Base-by-base conservation (phyloP, 2,113 vertebrate genomes). In the Pseudopodoces humilis region DNA sequence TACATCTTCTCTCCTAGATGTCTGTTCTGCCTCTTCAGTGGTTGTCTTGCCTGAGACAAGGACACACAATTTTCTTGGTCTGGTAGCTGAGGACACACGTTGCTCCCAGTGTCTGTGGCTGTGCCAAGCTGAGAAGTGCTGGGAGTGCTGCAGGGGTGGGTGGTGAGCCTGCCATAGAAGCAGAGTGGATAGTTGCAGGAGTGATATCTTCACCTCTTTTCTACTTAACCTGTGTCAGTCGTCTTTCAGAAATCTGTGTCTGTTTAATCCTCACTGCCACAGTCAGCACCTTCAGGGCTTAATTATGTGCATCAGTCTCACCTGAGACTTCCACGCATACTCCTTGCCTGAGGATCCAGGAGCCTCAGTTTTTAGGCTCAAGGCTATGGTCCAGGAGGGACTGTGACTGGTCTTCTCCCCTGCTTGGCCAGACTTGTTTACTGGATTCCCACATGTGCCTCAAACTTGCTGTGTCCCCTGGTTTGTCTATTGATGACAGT, bases 51-150 rank as follows among this genome's bases (percentile, higher is more conserved):
- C 65, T 22, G 56, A 49, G 43, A 13, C 46, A 58, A 71, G 47
- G 62, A 21, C 6, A 30, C 25, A 5, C 18, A 8, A 0, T 30
- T 52, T 60, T 15, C 33, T 15, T 0, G 2, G 2, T 27, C 15
- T 68, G 35, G 23, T 39, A 44, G 46, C 49, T 65, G 78, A 82
- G 63, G 47, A 56, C 24, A 9, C 4, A 0, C 1, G 0, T 4
- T 31, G 52, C 46, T 22, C 11, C 19, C 25, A 8, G 28, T 10
- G 7, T 9, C 6, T 28, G 9, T 0, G 0, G 13, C 35, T 82
- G 10, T 71, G 50, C n/a, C 16, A 35, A 18, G 50, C 80, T 47
- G 27, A 39, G 49, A 19, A 47, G 30, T 23, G 28, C 28, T 55
- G 53, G 14, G 11, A 23, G 41, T 35, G 52, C 62, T 83, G 31